Percentiles rank a stretch among this genome's conserved stretches.
Conservation (phyloP, 2,888 invertebrate species). For the Phortica magna region DNA sequence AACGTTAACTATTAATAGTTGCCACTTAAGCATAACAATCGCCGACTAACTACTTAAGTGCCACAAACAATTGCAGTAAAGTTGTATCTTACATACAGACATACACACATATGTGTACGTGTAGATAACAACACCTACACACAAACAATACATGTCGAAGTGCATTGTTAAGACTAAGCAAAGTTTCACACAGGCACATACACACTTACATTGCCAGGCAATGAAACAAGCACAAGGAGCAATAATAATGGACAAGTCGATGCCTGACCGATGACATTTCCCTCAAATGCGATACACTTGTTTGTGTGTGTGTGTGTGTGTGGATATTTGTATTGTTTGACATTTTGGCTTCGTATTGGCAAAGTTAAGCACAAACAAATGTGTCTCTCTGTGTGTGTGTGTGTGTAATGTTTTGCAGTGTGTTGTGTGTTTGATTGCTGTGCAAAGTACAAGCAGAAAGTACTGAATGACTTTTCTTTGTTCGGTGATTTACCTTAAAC, state of each 20-base stretch:
- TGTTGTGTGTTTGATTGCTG: slow-evolving; percentile 7
- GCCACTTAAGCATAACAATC: slow-evolving; percentile 59
- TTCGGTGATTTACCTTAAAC: slow-evolving; percentile 11
- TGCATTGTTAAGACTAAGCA: no score
- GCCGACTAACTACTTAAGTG: slow-evolving; percentile 16
- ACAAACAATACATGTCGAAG: no score
- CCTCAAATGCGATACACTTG: not conserved
- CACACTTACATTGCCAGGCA: not conserved
- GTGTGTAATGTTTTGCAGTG: not conserved
- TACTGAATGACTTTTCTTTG: slow-evolving; percentile 1
- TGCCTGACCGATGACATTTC: not conserved
- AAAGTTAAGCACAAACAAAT: not conserved
- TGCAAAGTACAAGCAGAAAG: not conserved
- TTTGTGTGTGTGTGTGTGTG: not conserved
- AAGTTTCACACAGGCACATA: not conserved
- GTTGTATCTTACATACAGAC: not conserved
- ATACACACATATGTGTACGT: not conserved
- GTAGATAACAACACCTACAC: no score
- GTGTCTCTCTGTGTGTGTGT: not conserved
- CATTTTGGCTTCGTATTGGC: not conserved
- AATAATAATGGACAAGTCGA: not conserved
- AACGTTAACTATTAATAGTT: slow-evolving; percentile 60
- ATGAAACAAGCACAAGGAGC: not conserved
- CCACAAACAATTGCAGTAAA: slow-evolving; percentile 50
- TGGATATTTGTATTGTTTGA: not conserved